These are phyloP conservation scores for Trypoxylus dichotomus DNA, from an alignment of 1,140 invertebrate genomes.

Conservation along the genomic window DNA sequence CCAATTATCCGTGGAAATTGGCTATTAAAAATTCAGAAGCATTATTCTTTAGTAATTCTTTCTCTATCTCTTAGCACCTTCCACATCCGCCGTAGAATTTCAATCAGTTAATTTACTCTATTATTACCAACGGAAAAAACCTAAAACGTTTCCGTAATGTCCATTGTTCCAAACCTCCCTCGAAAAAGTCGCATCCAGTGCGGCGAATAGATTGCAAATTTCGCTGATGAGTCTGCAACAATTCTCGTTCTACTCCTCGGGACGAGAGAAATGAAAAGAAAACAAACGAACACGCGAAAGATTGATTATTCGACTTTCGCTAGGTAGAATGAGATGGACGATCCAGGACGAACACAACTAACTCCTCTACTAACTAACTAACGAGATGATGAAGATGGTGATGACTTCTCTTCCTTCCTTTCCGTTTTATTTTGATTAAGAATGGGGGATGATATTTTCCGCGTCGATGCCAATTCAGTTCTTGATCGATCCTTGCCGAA, in stretches of 20 bases:
- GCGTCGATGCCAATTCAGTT: not conserved
- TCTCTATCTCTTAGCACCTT: not conserved
- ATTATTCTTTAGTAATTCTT: no score
- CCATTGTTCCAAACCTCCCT: no score
- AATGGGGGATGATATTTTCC: not conserved
- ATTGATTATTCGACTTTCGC: not conserved
- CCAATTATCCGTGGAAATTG: no score
- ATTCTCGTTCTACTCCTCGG: not conserved
- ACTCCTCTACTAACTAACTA: no score
- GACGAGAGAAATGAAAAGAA: not conserved
- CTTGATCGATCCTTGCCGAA: not conserved
- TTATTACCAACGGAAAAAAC: not conserved
- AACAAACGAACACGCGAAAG: constrained; percentile 1
- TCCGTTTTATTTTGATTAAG: not conserved
- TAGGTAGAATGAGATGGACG: not conserved
- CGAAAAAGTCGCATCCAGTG: not conserved
- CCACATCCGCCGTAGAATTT: not conserved
- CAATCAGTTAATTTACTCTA: not conserved
- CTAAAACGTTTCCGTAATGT: no score
- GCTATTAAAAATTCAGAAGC: no score
- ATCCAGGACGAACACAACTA: not conserved
- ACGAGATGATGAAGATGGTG: no score
- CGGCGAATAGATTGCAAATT: not conserved
- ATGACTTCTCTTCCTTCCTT: not conserved
- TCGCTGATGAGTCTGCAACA: not conserved